Percentiles rank a stretch among this genome's conserved stretches.
phyloP scores from a whole-genome alignment of 2,797 vertebrate species.

The Helostoma temminkii region DNA sequence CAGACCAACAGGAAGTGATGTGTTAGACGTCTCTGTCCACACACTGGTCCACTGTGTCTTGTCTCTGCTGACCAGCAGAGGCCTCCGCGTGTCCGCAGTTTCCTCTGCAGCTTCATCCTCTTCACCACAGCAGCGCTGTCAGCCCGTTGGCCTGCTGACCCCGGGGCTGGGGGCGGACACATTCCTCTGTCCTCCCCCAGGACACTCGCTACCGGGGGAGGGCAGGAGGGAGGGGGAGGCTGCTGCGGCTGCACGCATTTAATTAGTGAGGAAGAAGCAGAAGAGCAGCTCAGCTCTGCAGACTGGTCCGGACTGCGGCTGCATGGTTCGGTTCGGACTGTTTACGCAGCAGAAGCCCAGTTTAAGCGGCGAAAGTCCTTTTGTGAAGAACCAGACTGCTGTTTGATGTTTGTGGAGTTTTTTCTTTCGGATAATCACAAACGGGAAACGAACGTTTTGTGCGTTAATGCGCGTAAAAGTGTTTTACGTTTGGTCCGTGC shows the following conservation, averaged over 20 bases:
- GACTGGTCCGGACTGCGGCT: background rate
- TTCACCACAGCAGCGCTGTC: constrained; percentile 37
- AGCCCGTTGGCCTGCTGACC: constrained; percentile 65
- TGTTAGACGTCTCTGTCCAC: too few relatives aligned
- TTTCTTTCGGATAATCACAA: background rate
- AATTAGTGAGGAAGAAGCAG: constrained; percentile 46
- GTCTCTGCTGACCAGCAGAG: background rate
- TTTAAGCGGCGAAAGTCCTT: background rate
- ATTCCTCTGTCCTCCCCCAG: constrained; percentile 73
- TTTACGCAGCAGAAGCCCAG: background rate
- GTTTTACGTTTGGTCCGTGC: background rate
- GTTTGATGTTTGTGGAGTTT: background rate
- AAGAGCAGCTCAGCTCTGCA: constrained; percentile 47
- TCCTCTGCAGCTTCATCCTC: constrained; percentile 22
- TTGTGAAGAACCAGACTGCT: background rate
- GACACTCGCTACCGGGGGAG: constrained; percentile 32
- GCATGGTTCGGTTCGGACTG: background rate
- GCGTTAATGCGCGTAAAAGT: background rate
- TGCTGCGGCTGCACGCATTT: constrained; percentile 39
- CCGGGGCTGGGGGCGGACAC: constrained; percentile 65
- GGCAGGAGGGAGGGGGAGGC: constrained; percentile 11
- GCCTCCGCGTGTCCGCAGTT: constrained; percentile 17
- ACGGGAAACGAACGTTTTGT: background rate
- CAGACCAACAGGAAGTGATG: too few relatives aligned
- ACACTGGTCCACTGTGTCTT: too few relatives aligned